Evolutionary conservation across 2,113 vertebrate species (phyloP).

Genomic region (Prolemur simus): DNA sequence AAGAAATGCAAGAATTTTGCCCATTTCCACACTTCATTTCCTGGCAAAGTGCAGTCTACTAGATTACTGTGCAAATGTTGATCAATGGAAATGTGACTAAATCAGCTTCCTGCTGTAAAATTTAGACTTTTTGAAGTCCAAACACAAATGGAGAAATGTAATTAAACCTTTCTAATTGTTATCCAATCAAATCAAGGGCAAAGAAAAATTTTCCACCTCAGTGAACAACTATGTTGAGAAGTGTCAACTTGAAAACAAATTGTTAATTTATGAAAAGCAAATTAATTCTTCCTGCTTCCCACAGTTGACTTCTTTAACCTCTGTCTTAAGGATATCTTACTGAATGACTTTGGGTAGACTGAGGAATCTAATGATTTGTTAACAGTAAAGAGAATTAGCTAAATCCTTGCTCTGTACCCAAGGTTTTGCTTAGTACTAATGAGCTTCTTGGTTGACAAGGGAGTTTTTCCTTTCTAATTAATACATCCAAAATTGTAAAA

Average conservation of each 20-base stretch:
- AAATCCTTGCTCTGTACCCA: background rate
- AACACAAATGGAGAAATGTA: constrained; percentile 14
- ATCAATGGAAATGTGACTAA: background rate
- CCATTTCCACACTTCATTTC: background rate
- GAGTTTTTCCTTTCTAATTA: constrained; percentile 12
- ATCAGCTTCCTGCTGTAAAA: background rate
- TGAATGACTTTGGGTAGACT: background rate
- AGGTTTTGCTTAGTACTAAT: background rate
- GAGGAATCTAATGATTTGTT: background rate
- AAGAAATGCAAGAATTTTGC: background rate
- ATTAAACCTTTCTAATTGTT: background rate
- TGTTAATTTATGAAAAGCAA: background rate
- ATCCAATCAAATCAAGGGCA: background rate
- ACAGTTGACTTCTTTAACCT: background rate
- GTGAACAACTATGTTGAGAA: background rate
- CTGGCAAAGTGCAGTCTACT: background rate
- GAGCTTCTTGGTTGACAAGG: background rate
- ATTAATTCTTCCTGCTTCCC: background rate
- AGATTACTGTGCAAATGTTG: background rate
- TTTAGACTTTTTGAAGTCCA: background rate
- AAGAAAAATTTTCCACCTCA: background rate
- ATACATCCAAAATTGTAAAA: background rate
- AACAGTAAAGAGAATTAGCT: background rate
- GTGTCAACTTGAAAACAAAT: background rate
- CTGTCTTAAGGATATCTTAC: background rate